A percentile compares a stretch with the other conserved stretches of the same genome.
These are phyloP conservation scores for Tiaroga cobitis DNA, from an alignment of 2,797 vertebrate species.

Conservation along the genomic window DNA sequence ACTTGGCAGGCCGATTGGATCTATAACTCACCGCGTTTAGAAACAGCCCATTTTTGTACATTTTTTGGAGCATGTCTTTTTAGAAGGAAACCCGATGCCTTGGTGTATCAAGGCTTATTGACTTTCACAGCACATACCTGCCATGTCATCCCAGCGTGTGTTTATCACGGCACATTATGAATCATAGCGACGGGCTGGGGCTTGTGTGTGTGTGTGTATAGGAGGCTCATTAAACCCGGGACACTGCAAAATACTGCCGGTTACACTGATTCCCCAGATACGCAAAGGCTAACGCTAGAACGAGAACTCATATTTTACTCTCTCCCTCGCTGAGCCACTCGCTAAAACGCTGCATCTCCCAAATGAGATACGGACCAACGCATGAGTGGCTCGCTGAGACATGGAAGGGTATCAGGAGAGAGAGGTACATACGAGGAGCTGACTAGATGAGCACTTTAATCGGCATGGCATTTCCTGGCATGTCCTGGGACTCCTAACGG, in stretches of 20 bases:
- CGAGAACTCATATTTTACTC: constrained; percentile 50
- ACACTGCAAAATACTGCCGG: constrained; percentile 53
- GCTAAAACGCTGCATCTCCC: constrained; percentile 53
- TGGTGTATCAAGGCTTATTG: constrained; percentile 69
- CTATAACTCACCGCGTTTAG: constrained; percentile 47
- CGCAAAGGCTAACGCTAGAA: constrained; percentile 29
- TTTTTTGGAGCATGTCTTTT: constrained; percentile 40
- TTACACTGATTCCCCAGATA: constrained; percentile 57
- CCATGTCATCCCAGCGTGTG: constrained; percentile 70
- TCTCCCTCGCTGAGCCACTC: constrained; percentile 43
- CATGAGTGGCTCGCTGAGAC: constrained; percentile 39
- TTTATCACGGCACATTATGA: constrained; percentile 74
- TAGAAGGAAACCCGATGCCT: constrained; percentile 16
- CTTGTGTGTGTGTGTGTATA: constrained; percentile 45
- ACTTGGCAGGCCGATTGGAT: constrained; percentile 56
- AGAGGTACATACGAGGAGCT: constrained; percentile 5
- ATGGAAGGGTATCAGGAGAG: not conserved
- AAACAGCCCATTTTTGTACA: constrained; percentile 46
- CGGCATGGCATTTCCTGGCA: constrained; percentile 24
- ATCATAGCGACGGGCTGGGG: constrained; percentile 68
- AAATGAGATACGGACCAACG: constrained; percentile 30
- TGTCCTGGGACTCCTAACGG: constrained; percentile 40
- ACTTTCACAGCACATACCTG: constrained; percentile 72
- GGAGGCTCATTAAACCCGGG: constrained; percentile 63
- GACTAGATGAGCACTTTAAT: constrained; percentile 41